Evolutionary conservation across 2,888 invertebrate genomes (phyloP), one percentile per base, ranked within the genome.

Genomic region (Microplitis manilae): DNA sequence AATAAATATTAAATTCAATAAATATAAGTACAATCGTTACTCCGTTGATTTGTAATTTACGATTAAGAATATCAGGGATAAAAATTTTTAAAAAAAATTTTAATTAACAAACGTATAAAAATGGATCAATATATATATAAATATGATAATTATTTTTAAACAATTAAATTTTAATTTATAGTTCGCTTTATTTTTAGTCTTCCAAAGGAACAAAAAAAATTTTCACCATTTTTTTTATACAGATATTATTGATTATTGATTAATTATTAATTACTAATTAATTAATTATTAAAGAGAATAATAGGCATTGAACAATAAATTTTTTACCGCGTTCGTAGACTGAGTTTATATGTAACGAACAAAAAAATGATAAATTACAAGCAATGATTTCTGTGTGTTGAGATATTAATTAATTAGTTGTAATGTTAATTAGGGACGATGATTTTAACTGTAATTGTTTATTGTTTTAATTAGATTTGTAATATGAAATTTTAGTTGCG

Each of bases 401-500:
- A 30, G 30, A 30, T 30, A 30, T 30, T 30, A 30, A 30, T 30
- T 50, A 50, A 13, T 50, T 50, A 50, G 50, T 40, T 61, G 6
- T 69, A 41, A 69, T 50, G 68, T 20, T 17, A 39, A 76, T 39
- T 30, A 30, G 30, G 2, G 2, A 30, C 0, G 30, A 30, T 30
- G 30, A 30, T 30, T 39, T 40, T 30, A 8, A 38, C 8, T 39
- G 60, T 68, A 60, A 65, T 64, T 72, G 73, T 79, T 77, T 38
- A 73, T 81, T 82, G 80, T 80, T 79, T 80, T 74, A 39, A 64
- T n/a, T 64, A 80, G 83, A 83, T 82, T 78, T 73, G 75, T 81
- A 74, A 82, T 9, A 30, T 30, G 80, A 80, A 82, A 83, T 84
- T 80, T 81, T 79, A 79, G 81, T 77, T 75, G 81, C 83, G 85